Conservation (phyloP, 1,140 invertebrate genomes). For the Drosophila oshimai region DNA sequence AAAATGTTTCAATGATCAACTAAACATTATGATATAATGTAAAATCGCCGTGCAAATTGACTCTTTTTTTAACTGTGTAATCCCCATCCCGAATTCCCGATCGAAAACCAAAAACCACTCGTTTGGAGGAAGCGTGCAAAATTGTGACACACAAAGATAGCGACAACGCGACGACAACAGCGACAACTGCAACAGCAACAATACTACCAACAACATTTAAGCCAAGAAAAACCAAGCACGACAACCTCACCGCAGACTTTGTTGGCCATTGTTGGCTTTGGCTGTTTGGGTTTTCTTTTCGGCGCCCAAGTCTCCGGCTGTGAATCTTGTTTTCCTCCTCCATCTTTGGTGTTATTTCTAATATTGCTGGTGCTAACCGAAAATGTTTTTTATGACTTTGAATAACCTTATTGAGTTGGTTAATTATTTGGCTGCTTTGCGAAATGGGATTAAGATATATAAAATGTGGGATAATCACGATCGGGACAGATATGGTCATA, state of each 20-base stretch:
- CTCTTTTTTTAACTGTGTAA: background rate
- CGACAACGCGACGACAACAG: constrained; percentile 48
- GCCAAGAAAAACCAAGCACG: constrained; percentile 29
- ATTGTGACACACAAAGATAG: constrained; percentile 78
- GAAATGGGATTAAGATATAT: background rate
- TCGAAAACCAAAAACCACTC: constrained; percentile 9
- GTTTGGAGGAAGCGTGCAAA: constrained; percentile 71
- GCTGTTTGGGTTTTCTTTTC: constrained; percentile 23
- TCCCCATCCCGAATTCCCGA: constrained; percentile 5
- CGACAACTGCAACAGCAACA: constrained; percentile 5
- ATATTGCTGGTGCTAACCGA: background rate
- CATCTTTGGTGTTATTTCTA: background rate
- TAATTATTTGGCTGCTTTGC: background rate
- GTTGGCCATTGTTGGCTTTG: constrained; percentile 39
- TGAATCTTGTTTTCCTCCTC: constrained; percentile 25
- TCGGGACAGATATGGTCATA: too few species aligned
- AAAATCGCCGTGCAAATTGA: too few species aligned
- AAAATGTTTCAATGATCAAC: too few species aligned
- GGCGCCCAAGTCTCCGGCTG: background rate
- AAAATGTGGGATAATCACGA: background rate
- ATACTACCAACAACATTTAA: constrained; percentile 10
- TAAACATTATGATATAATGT: too few species aligned
- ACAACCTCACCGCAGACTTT: constrained; percentile 38
- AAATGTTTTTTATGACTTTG: background rate
- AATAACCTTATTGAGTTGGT: background rate